Conservation (phyloP, 2,888 invertebrate genomes). For the Calameuta filiformis region DNA sequence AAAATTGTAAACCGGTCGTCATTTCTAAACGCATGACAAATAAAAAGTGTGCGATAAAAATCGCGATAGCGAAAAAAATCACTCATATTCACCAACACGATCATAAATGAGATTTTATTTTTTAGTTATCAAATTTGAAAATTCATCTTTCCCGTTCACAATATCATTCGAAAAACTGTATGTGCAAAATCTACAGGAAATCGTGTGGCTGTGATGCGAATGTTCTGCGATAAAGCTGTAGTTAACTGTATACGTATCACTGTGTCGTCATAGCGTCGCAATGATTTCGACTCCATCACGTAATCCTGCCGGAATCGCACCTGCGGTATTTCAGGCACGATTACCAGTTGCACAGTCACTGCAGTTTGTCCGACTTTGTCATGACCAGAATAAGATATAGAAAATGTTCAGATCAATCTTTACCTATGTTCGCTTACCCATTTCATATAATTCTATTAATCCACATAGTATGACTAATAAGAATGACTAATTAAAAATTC, state of each 20-base stretch:
- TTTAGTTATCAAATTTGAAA: not conserved
- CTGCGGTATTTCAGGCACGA: not conserved
- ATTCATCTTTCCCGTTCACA: not conserved
- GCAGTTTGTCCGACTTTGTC: not conserved
- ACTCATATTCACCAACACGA: not conserved
- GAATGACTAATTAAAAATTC: not conserved
- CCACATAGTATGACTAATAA: not conserved
- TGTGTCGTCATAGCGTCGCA: not conserved
- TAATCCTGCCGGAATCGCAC: not conserved
- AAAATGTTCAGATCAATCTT: not conserved
- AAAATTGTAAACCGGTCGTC: not conserved
- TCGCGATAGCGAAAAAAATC: not conserved
- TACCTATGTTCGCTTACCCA: not conserved
- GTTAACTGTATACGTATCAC: not conserved
- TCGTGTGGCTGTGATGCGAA: not conserved
- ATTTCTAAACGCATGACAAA: not conserved
- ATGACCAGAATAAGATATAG: not conserved
- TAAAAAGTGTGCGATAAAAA: not conserved
- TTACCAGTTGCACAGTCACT: not conserved
- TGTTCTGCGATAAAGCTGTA: not conserved
- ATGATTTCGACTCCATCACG: not conserved
- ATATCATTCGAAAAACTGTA: not conserved
- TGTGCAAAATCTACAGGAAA: not conserved
- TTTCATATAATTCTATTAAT: not conserved
- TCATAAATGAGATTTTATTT: not conserved